These are phyloP conservation scores for Epizoanthus illoricatus DNA, from an alignment of 92 coral and sea anemone species.

Conservation along the genomic window DNA sequence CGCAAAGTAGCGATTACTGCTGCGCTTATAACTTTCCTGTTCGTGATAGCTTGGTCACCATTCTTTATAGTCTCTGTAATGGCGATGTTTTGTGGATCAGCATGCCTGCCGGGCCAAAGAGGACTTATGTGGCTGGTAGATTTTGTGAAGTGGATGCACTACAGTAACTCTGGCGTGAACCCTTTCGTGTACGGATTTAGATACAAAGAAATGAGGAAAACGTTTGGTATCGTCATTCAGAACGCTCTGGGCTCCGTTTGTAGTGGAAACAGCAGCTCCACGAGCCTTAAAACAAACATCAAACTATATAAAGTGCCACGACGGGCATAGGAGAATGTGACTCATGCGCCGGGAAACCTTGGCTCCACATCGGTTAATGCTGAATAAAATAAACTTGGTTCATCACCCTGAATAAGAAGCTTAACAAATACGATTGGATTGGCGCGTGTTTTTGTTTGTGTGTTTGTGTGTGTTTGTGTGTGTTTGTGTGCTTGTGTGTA, in stretches of 20 bases:
- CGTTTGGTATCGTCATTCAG: slow-evolving; percentile 42
- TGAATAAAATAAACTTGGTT: too few relatives aligned
- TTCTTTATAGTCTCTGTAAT: slow-evolving; percentile 66
- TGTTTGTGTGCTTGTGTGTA: too few relatives aligned
- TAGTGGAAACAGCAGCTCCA: not conserved
- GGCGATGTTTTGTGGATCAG: slow-evolving; percentile 50
- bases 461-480: too few relatives aligned
- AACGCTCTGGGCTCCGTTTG: not conserved
- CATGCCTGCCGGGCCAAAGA: slow-evolving; percentile 15
- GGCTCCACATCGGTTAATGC: too few relatives aligned
- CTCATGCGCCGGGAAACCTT: too few relatives aligned
- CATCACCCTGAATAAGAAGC: too few relatives aligned
- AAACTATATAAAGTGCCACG: not conserved
- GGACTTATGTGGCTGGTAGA: slow-evolving; percentile 42
- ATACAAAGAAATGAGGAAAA: slow-evolving; percentile 64
- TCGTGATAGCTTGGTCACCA: slow-evolving; percentile 69
- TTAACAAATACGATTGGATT: too few relatives aligned
- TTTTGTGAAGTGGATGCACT: slow-evolving; percentile 85
- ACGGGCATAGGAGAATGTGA: not conserved
- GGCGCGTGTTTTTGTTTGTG: too few relatives aligned
- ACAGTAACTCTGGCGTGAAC: slow-evolving; percentile 75
- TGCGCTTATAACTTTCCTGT: slow-evolving; percentile 61
- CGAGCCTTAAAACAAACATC: not conserved
- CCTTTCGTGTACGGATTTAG: slow-evolving; percentile 74
- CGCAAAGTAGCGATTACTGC: slow-evolving; percentile 66